These are phyloP conservation scores for Actinia tenebrosa DNA, from an alignment of 64 coral and sea anemone species.

Conservation along the genomic window DNA sequence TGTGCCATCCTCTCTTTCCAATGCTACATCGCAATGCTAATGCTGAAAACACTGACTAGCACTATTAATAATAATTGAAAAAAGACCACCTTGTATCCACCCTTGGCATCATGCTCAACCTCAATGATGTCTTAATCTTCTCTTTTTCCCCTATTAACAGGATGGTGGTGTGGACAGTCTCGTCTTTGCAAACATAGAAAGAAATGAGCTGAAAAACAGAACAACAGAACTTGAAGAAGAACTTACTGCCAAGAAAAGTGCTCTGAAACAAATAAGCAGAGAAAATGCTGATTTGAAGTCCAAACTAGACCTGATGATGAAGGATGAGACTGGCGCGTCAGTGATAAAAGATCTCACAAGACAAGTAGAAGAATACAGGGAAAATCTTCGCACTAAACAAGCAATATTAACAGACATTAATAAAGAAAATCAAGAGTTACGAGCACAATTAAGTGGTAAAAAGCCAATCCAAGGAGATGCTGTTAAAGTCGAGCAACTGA, in stretches of 20 bases:
- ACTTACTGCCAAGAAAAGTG: constrained; percentile 75
- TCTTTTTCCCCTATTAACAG: constrained; percentile 33
- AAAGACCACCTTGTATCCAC: no score
- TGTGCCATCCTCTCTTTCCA: no score
- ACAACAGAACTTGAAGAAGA: constrained; percentile 89
- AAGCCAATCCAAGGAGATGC: constrained; percentile 20
- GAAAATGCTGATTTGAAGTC: constrained; percentile 89
- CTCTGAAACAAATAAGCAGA: constrained; percentile 90
- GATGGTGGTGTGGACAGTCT: constrained; percentile 86
- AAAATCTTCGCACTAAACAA: constrained; percentile 76
- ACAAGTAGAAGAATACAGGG: constrained; percentile 83
- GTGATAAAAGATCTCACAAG: constrained; percentile 67
- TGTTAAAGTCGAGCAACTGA: constrained; percentile 58
- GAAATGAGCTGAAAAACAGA: constrained; percentile 86
- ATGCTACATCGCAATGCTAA: no score
- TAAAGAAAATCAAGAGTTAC: constrained; percentile 93
- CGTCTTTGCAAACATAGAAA: constrained; percentile 92
- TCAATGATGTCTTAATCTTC: no score
- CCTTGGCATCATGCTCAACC: no score
- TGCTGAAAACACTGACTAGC: no score
- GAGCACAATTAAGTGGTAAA: constrained; percentile 20
- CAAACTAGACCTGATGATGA: constrained; percentile 70
- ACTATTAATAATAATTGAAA: no score
- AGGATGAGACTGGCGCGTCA: constrained; percentile 52
- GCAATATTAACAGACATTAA: constrained; percentile 80